Evolutionary conservation across 2,888 invertebrate genomes (phyloP), one percentile per base, ranked within the genome.

Genomic region (Clanis bilineata): DNA sequence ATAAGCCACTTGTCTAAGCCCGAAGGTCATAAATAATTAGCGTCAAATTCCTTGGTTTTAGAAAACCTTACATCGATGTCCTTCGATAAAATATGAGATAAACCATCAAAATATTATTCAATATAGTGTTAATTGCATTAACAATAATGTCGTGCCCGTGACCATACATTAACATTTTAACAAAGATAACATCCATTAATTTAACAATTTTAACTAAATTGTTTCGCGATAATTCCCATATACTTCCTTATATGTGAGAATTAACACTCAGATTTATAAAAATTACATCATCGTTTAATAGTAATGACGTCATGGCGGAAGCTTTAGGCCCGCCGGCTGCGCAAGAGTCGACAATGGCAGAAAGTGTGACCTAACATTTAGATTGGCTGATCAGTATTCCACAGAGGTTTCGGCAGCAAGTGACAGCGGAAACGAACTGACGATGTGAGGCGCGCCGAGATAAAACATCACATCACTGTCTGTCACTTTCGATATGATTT

Each of bases 261-360:
- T 58, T 51, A 51, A 58, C 58, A 44, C 18, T 36, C n/a, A 15
- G 25, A 25, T 58, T 56, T 9, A 43, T 57, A 57, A 43, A 25
- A 43, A 55, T 60, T 44, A 56, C 56, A 56, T 60, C 59, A 60
- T 21, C 45, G 23, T 9, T 44, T 56, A 44, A 47, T 51, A 28
- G 51, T 38, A n/a, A 36, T 44, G 25, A 60, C 59, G 59, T 60
- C 56, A 56, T 38, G 44, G 38, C 59, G 59, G 59, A 60, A 60
- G 56, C 55, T 15, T 43, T 39, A 23, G 23, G 58, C 47, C 38
- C 45, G 47, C 15, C 7, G 10, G 3, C 44, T 44, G 39, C 47
- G 23, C 36, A 51, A 58, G 51, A 47, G 25, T 39, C 47, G 39
- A 36, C 58, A 45, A 36, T 25, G 15, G n/a, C 39, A 47, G 58